A percentile compares a stretch with the other conserved stretches of the same genome.
phyloP scores from a whole-genome alignment of 2,113 vertebrate genomes.

The Garra rufa region DNA sequence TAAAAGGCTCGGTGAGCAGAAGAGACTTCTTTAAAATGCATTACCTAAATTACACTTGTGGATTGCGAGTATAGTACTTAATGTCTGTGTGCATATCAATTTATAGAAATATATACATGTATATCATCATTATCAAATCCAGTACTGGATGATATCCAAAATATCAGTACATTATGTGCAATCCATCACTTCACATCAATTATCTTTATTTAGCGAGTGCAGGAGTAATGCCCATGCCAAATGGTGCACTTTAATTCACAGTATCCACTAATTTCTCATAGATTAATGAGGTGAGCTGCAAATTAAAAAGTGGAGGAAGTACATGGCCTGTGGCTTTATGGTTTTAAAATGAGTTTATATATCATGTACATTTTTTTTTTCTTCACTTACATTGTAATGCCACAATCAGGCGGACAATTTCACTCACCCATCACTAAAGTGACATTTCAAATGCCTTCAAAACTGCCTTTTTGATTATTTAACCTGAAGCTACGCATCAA shows the following conservation, averaged over 20 bases:
- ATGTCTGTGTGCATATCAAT: neutral
- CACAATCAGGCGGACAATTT: neutral
- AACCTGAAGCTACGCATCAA: slow-evolving; percentile 35
- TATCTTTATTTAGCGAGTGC: slow-evolving; percentile 23
- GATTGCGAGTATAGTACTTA: neutral
- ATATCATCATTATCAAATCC: neutral
- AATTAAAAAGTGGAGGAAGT: slow-evolving; percentile 31
- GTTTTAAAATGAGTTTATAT: slow-evolving; percentile 10
- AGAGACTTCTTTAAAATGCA: too few species aligned
- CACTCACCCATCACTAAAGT: slow-evolving; percentile 5
- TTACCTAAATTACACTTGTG: too few species aligned
- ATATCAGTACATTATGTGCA: neutral
- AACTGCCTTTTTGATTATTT: slow-evolving; percentile 16
- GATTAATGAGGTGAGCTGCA: slow-evolving; percentile 33
- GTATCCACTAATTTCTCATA: slow-evolving; percentile 9
- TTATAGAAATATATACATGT: neutral
- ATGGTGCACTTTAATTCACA: slow-evolving; percentile 21
- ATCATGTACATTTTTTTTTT: neutral
- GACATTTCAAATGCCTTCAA: slow-evolving; percentile 25
- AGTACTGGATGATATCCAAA: slow-evolving; percentile 5
- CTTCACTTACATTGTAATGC: too few species aligned
- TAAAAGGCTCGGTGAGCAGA: too few species aligned
- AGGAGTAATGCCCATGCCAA: slow-evolving; percentile 33
- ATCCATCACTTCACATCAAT: slow-evolving; percentile 35
- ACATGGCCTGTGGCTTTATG: slow-evolving; percentile 9